A percentile compares a stretch with the other conserved stretches of the same genome.
Evolutionary conservation across 2,797 vertebrate species (phyloP).

Genomic region (Coregonus ussuriensis): DNA sequence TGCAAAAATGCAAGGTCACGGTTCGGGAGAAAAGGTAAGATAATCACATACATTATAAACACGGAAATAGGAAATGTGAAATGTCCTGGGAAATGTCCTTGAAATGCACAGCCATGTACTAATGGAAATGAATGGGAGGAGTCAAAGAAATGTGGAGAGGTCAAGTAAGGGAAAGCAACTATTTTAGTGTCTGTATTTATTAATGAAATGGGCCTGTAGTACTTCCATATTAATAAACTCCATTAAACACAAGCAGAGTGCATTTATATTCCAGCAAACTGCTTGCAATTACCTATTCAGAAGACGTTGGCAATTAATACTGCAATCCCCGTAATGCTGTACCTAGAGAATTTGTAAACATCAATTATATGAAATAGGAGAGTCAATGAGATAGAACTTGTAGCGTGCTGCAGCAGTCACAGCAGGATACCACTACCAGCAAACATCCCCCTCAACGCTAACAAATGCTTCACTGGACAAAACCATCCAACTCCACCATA

Average conservation of each 20-base stretch:
- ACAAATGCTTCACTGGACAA: conserved; percentile 11
- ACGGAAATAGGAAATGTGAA: conserved; percentile 16
- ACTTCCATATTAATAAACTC: conserved; percentile 42
- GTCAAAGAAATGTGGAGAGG: not conserved
- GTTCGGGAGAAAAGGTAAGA: not conserved
- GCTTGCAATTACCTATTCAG: conserved; percentile 56
- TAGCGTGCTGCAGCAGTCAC: conserved; percentile 18
- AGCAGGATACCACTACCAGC: conserved; percentile 7
- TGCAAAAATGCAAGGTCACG: not conserved
- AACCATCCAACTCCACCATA: conserved; percentile 19
- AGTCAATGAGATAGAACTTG: conserved; percentile 41
- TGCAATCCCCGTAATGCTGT: conserved; percentile 59
- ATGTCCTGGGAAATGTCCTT: not conserved
- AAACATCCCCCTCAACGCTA: not conserved
- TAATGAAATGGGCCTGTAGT: conserved; percentile 23
- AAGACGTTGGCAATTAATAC: conserved; percentile 67
- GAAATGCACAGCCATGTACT: not conserved
- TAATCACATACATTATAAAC: conserved; percentile 16
- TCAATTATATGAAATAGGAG: conserved; percentile 62
- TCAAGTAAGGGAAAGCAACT: not conserved
- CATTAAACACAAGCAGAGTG: conserved; percentile 42
- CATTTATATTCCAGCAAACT: conserved; percentile 54
- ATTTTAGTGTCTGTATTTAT: conserved; percentile 21
- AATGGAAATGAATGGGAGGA: not conserved
- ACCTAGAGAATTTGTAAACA: conserved; percentile 61